A percentile compares a stretch with the other conserved stretches of the same genome.
phyloP scores from a whole-genome alignment of 2,888 invertebrate species.

The Sceliomorpha sp. region DNA sequence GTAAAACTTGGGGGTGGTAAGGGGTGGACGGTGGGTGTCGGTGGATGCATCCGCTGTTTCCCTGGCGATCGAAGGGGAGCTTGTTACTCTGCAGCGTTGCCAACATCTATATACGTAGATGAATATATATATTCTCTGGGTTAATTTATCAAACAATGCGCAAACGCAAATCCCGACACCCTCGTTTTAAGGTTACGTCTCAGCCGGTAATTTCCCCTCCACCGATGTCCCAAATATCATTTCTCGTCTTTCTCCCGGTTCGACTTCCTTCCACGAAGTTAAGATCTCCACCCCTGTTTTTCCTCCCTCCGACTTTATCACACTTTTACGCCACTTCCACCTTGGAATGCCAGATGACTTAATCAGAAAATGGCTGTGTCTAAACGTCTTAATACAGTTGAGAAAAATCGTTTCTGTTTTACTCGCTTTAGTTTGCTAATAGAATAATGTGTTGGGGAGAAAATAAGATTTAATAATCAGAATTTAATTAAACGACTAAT shows the following conservation, averaged over 20 bases:
- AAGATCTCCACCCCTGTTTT: slow-evolving; percentile 73
- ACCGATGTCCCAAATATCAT: slow-evolving; percentile 57
- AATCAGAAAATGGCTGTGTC: slow-evolving; percentile 76
- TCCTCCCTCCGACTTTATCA: slow-evolving; percentile 49
- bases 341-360: slow-evolving; percentile 65
- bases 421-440: slow-evolving; percentile 13
- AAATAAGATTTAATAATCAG: not conserved
- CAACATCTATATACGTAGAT: slow-evolving; percentile 29
- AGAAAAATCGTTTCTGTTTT: slow-evolving; percentile 37
- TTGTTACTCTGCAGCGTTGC: slow-evolving; percentile 34
- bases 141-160: slow-evolving; percentile 73
- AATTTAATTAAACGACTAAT: not conserved
- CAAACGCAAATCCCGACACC: slow-evolving; percentile 63
- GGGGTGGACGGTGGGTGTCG: no score
- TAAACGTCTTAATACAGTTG: slow-evolving; percentile 54
- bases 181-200: slow-evolving; percentile 30
- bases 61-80: slow-evolving; percentile 22
- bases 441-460: slow-evolving; percentile 23
- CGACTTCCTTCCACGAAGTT: slow-evolving; percentile 49
- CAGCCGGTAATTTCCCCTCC: slow-evolving; percentile 27
- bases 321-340: slow-evolving; percentile 51
- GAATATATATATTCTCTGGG: slow-evolving; percentile 61
- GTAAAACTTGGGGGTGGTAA: slow-evolving; percentile 22
- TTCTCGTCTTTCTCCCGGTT: slow-evolving; percentile 49
- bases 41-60: slow-evolving; percentile 24